Percentiles rank a stretch among this genome's conserved stretches.
Conservation (phyloP, 2,888 invertebrate species). For the Hypomecis punctinalis region DNA sequence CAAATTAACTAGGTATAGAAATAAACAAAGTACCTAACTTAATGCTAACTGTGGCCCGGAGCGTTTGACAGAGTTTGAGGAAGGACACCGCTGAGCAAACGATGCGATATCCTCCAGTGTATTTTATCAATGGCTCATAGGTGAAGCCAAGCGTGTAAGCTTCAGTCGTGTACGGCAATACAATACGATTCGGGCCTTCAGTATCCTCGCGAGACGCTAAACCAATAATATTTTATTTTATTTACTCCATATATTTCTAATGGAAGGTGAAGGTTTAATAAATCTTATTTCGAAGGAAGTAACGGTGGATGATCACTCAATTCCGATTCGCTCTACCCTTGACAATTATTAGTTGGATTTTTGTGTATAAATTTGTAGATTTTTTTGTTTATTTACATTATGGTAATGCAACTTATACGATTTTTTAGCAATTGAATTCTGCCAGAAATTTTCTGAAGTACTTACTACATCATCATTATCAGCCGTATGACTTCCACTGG, state of each 20-base stretch:
- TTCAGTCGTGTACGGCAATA: conserved; percentile 14
- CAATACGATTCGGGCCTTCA: conserved; percentile 22
- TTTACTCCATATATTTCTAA: conserved; percentile 47
- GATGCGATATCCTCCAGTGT: no score
- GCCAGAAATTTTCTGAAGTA: no score
- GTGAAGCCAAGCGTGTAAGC: conserved; percentile 17
- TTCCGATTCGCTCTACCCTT: conserved; percentile 34
- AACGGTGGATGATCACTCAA: conserved; percentile 36
- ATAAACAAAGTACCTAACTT: no score
- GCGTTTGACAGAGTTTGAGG: no score
- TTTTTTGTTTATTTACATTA: no score
- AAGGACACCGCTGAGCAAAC: no score
- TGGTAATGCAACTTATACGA: no score
- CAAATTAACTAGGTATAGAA: no score
- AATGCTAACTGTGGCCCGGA: no score
- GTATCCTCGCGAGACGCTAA: conserved; percentile 40
- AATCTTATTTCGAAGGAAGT: conserved; percentile 50
- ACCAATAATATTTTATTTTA: conserved; percentile 54
- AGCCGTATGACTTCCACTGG: no score
- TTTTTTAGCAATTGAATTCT: no score
- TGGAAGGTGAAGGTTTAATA: conserved; percentile 49
- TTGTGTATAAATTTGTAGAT: neutral
- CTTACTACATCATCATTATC: no score
- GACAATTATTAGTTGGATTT: conserved; percentile 22
- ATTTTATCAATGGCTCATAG: neutral